These are phyloP conservation scores for Drosophila mimetica DNA, from an alignment of 2,888 invertebrate genomes.

Conservation along the genomic window DNA sequence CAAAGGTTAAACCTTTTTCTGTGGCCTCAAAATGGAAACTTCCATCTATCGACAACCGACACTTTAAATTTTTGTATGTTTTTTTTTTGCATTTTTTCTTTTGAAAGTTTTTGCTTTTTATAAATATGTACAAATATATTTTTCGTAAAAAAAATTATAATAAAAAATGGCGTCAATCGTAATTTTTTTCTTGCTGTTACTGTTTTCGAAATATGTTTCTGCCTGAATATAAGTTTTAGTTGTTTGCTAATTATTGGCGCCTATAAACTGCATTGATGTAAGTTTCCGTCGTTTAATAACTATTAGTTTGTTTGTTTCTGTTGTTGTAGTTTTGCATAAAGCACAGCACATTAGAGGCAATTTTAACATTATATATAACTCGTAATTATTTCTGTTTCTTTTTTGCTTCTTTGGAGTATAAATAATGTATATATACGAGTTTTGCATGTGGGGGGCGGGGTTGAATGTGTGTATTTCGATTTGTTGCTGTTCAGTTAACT, in stretches of 20 bases:
- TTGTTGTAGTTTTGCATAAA: slow-evolving; percentile 51
- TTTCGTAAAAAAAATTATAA: slow-evolving; percentile 64
- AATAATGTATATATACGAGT: slow-evolving; percentile 69
- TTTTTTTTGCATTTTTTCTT: slow-evolving; percentile 35
- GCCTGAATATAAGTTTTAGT: slow-evolving; percentile 25
- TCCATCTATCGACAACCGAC: slow-evolving; percentile 23
- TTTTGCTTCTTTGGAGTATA: slow-evolving; percentile 78
- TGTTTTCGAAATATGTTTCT: slow-evolving; percentile 16
- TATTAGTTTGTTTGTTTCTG: slow-evolving; percentile 55
- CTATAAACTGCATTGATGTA: slow-evolving; percentile 49
- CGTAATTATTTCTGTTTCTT: slow-evolving; percentile 54
- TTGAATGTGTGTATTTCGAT: slow-evolving; percentile 60
- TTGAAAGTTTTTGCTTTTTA: slow-evolving; percentile 43
- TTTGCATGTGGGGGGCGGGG: slow-evolving; percentile 18
- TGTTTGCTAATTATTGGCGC: slow-evolving; percentile 49
- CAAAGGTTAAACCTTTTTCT: slow-evolving; percentile 47
- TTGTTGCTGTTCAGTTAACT: slow-evolving; percentile 52
- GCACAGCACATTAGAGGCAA: slow-evolving; percentile 71
- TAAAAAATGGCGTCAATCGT: slow-evolving; percentile 53
- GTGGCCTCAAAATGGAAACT: slow-evolving; percentile 45
- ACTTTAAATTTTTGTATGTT: slow-evolving; percentile 21
- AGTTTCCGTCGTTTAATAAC: slow-evolving; percentile 40
- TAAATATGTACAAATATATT: slow-evolving; percentile 74
- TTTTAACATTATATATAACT: slow-evolving; percentile 69
- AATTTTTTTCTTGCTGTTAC: slow-evolving; percentile 15